These are phyloP conservation scores for Mormoops blainvillei DNA, from an alignment of 2,113 vertebrate species.

Conservation along the genomic window DNA sequence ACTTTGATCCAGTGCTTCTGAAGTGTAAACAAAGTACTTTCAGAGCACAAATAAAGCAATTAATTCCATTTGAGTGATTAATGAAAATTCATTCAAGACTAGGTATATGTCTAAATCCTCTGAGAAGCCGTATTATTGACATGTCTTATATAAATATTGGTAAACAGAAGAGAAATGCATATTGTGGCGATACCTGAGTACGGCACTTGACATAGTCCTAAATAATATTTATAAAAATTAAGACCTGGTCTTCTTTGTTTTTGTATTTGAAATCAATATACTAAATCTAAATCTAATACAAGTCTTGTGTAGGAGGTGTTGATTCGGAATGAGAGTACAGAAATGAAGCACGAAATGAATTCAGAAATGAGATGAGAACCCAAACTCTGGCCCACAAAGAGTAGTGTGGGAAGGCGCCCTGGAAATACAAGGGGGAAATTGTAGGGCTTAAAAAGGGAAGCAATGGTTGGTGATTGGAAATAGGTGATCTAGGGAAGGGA, in stretches of 20 bases:
- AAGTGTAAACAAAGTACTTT: not conserved
- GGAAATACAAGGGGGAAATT: not conserved
- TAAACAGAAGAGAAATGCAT: not conserved
- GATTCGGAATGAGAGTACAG: not conserved
- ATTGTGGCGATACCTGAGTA: not conserved
- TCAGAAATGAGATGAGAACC: not conserved
- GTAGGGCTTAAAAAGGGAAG: not conserved
- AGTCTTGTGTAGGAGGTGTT: not conserved
- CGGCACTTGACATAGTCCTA: not conserved
- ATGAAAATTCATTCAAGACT: not conserved
- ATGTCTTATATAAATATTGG: not conserved
- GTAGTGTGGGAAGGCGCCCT: not conserved
- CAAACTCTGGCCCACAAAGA: not conserved
- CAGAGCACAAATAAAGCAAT: not conserved
- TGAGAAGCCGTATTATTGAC: not conserved
- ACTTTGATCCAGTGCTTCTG: not conserved
- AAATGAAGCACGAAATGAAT: not conserved
- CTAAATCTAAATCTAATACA: not conserved
- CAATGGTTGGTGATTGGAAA: not conserved
- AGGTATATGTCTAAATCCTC: not conserved
- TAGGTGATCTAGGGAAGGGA: not conserved
- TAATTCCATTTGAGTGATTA: not conserved
- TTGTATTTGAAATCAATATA: not conserved
- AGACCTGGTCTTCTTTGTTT: not conserved
- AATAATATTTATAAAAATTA: slow-evolving; percentile 2